phyloP scores from a whole-genome alignment of 2,797 vertebrate genomes.

The Anisognathus igniventris region DNA sequence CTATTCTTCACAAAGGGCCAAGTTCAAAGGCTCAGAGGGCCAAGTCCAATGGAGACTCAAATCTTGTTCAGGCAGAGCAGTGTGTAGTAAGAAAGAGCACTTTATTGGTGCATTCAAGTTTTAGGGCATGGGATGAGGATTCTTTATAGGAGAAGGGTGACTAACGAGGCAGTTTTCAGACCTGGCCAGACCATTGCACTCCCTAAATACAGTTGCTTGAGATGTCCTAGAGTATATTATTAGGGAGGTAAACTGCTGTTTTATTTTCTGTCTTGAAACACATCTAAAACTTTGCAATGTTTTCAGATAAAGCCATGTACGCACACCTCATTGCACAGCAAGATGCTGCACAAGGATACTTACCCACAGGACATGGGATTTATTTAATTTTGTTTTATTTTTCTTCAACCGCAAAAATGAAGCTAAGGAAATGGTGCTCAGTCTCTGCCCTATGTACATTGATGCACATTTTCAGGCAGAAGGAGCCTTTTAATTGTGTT shows the following conservation, averaged over 20 bases:
- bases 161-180: background rate
- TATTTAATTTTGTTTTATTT: background rate
- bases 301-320: background rate
- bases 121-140: background rate
- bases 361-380: background rate
- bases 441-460: background rate
- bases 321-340: background rate
- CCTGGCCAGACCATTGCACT: background rate
- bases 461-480: background rate
- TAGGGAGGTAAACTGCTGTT: background rate
- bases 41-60: background rate
- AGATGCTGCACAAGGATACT: background rate
- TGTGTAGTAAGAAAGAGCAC: background rate
- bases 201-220: background rate
- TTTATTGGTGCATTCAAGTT: rapidly evolving
- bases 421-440: background rate
- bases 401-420: background rate
- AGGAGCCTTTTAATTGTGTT: background rate
- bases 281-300: background rate
- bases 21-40: background rate
- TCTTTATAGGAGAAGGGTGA: background rate
- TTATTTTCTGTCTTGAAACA: background rate
- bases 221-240: background rate
- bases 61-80: background rate
- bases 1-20: background rate